phyloP scores from a whole-genome alignment of 2,797 vertebrate genomes.

The Sarcophilus harrisii region DNA sequence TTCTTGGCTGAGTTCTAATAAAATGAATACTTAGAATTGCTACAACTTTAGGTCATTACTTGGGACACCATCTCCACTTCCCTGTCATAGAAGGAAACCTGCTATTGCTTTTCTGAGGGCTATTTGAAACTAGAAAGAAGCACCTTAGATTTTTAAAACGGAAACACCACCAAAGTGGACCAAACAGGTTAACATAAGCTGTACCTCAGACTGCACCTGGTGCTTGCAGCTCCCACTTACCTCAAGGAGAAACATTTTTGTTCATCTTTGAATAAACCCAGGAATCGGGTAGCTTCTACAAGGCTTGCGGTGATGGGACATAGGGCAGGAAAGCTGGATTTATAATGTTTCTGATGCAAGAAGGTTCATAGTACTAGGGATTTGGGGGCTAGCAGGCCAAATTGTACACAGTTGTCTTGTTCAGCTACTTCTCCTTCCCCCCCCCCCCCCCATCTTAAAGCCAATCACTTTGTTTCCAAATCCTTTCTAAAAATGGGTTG shows the following conservation, averaged over 20 bases:
- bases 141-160: not conserved
- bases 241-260: not conserved
- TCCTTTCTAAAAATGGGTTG: slow-evolving; percentile 45
- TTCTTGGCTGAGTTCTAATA: not conserved
- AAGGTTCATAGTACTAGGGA: not conserved
- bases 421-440: slow-evolving; percentile 35
- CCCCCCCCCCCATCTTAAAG: slow-evolving; percentile 42
- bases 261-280: slow-evolving; percentile 35
- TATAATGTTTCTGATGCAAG: slow-evolving; percentile 15
- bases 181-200: too few species aligned
- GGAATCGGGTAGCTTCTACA: not conserved
- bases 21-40: not conserved
- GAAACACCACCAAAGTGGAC: too few species aligned
- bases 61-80: not conserved
- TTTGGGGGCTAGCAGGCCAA: slow-evolving; percentile 2
- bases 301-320: slow-evolving; percentile 13
- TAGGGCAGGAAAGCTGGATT: too few species aligned
- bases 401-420: slow-evolving; percentile 14
- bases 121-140: slow-evolving; percentile 36
- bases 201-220: too few species aligned
- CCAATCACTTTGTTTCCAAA: slow-evolving; percentile 41
- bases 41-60: not conserved
- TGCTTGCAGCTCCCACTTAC: not conserved
- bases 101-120: not conserved
- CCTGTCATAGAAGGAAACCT: not conserved